These are phyloP conservation scores for Neotoma lepida DNA, from an alignment of 2,113 vertebrate species.

Conservation along the genomic window DNA sequence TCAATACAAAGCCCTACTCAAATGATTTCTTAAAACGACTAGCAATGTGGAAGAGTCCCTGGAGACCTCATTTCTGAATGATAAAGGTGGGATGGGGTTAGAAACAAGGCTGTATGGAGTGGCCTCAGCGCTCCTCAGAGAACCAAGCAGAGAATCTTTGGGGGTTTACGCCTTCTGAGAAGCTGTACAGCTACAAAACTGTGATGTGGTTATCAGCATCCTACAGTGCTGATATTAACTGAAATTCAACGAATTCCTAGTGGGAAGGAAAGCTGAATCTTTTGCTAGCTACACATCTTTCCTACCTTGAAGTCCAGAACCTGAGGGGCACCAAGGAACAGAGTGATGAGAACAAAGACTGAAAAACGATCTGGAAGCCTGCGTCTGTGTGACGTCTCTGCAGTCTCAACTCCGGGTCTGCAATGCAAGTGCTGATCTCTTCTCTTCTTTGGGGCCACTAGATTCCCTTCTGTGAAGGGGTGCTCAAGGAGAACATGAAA, in stretches of 20 bases:
- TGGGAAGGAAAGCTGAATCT: background rate
- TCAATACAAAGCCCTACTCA: background rate
- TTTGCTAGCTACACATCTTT: background rate
- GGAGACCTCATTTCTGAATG: background rate
- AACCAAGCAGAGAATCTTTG: background rate
- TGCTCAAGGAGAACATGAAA: constrained; percentile 44
- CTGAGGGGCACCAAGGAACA: accelerated
- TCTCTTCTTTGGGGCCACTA: constrained; percentile 28
- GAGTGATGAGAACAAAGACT: accelerated
- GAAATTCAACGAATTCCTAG: background rate
- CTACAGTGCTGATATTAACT: background rate
- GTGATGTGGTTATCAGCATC: background rate
- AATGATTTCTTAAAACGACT: background rate
- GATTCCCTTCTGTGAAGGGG: background rate
- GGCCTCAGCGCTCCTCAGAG: background rate
- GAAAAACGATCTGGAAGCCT: background rate
- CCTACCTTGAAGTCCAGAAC: background rate
- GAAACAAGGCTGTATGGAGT: background rate
- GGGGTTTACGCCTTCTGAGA: background rate
- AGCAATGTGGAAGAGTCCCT: background rate
- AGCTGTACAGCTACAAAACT: background rate
- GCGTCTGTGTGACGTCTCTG: background rate
- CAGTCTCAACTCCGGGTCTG: background rate
- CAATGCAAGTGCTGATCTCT: background rate
- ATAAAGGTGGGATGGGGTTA: background rate